Percentiles rank a stretch among this genome's conserved stretches.
phyloP scores from a whole-genome alignment of 2,113 vertebrate species.

The Ageneiosus marmoratus region DNA sequence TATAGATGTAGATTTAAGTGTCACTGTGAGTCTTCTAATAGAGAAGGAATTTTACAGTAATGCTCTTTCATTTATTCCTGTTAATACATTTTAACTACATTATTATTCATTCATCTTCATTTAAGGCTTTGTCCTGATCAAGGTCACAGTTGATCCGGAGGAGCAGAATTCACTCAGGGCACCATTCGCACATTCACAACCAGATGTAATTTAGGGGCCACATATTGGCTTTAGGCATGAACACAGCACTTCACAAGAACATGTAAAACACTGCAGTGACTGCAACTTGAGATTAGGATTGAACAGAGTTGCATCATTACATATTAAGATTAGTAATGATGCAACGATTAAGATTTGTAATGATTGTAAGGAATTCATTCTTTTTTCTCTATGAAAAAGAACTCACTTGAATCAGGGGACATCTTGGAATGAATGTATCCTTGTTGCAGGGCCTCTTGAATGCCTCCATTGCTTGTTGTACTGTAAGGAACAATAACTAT shows the following conservation, averaged over 20 bases:
- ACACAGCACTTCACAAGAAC: not conserved
- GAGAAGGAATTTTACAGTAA: not conserved
- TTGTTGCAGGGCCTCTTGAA: too few relatives aligned
- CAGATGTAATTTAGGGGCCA: not conserved
- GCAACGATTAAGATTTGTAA: too few relatives aligned
- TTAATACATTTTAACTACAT: not conserved
- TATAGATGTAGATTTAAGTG: not conserved
- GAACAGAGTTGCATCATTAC: not conserved
- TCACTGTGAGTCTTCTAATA: not conserved
- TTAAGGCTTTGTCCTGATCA: not conserved
- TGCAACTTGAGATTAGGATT: not conserved
- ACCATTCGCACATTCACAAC: not conserved
- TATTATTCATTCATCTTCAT: not conserved
- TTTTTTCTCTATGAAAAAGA: too few relatives aligned
- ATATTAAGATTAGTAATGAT: too few relatives aligned
- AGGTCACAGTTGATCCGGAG: not conserved
- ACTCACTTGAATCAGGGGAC: too few relatives aligned
- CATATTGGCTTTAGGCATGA: not conserved
- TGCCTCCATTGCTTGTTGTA: too few relatives aligned
- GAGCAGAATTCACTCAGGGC: not conserved
- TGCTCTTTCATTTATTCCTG: not conserved
- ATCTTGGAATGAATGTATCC: too few relatives aligned
- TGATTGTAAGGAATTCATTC: too few relatives aligned
- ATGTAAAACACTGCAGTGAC: not conserved
- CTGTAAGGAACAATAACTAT: too few relatives aligned